phyloP scores from a whole-genome alignment of 1,140 invertebrate genomes.

The Leptinotarsa texana region DNA sequence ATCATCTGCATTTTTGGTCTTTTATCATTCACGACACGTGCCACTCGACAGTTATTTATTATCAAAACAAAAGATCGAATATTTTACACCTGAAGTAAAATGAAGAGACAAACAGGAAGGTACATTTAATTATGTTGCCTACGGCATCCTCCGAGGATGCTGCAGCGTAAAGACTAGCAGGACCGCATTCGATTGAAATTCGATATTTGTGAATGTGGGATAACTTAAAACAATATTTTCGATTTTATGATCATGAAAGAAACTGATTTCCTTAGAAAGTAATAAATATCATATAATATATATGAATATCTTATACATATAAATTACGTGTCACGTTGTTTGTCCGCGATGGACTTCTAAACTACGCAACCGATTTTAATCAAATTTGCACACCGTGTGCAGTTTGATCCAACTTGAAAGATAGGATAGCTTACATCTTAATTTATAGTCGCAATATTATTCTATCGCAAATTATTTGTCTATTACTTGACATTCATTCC shows the following conservation, averaged over 20 bases:
- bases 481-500: too few relatives aligned
- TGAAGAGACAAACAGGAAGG: slow-evolving; percentile 2
- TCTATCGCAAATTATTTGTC: too few relatives aligned
- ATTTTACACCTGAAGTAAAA: not conserved
- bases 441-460: too few relatives aligned
- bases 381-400: too few relatives aligned
- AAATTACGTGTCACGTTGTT: too few relatives aligned
- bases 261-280: too few relatives aligned
- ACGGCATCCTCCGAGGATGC: not conserved
- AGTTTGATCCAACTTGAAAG: too few relatives aligned
- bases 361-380: too few relatives aligned
- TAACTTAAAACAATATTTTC: not conserved
- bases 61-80: slow-evolving; percentile 16
- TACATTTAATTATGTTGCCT: not conserved
- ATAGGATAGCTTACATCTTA: too few relatives aligned
- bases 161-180: not conserved
- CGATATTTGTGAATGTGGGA: not conserved
- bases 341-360: too few relatives aligned
- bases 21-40: slow-evolving; percentile 8
- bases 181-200: slow-evolving; percentile 1
- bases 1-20: not conserved
- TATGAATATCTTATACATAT: too few relatives aligned
- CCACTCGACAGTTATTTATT: slow-evolving; percentile 14
- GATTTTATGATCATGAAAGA: not conserved
- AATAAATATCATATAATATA: too few relatives aligned